Evolutionary conservation across 2,113 vertebrate species (phyloP).

Genomic region (Bos taurus): DNA sequence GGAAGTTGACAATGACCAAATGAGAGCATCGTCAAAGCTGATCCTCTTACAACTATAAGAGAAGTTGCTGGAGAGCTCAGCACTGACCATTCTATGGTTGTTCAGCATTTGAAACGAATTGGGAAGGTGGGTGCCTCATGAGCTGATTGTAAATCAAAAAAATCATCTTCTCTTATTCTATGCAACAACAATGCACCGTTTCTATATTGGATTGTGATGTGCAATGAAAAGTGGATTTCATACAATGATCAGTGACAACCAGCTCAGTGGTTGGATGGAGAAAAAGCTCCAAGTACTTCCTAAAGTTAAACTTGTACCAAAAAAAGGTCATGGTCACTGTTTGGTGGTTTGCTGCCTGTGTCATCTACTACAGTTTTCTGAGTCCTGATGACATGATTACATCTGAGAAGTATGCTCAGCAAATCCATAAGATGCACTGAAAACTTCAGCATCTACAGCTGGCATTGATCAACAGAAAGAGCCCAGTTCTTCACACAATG

Average conservation of each 20-base stretch:
- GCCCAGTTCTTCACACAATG: neutral
- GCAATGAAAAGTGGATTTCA: neutral
- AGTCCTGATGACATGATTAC: neutral
- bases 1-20: neutral
- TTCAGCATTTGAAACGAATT: neutral
- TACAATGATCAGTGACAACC: accelerated
- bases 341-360: neutral
- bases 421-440: neutral
- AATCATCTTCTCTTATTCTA: neutral
- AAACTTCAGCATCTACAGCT: neutral
- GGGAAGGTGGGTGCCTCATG: neutral
- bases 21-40: neutral
- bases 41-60: neutral
- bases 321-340: neutral
- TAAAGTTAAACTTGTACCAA: neutral
- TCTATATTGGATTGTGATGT: neutral
- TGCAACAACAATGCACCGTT: neutral
- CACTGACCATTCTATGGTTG: neutral
- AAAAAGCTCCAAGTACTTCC: neutral
- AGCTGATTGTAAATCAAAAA: neutral
- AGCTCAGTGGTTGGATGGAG: neutral
- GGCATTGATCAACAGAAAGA: neutral
- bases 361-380: neutral
- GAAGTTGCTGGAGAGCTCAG: neutral
- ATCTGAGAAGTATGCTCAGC: neutral